Evolutionary conservation across 2,797 vertebrate genomes (phyloP), one percentile per base, ranked within the genome.

Genomic region (Antrozous pallidus): DNA sequence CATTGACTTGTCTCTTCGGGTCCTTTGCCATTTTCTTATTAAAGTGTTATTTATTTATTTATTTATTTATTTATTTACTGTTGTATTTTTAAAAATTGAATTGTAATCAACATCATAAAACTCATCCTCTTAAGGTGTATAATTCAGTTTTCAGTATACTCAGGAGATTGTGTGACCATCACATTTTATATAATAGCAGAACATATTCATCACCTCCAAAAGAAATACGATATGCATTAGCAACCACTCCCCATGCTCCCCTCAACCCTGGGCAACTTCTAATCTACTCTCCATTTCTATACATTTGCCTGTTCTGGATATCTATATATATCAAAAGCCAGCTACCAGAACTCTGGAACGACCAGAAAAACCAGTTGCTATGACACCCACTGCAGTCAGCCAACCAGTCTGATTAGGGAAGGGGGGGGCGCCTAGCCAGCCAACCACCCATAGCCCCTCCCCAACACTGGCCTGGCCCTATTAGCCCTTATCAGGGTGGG

Each of bases 1-100:
- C 6, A 17, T 14, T 84, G 88, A 73, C 47, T 83, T 45, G 65
- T 75, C 56, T 61, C 28, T 87, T 85, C 33, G 24, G 67, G 36
- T n/a, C 13, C 75, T 56, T 80, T 77, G 17, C 11, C 38, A 49
- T 75, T 93, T 93, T 88, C 67, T 49, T 20, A 24, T 80, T 88
- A 61, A 33, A 80, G 70, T 47, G 16, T 36, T n/a, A n/a, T n/a
- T n/a, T n/a, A n/a, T 85, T 74, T 47, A 1, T 61, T n/a, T 40
- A 17, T 84, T 74, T 45, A 42, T 42, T 2, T 42, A 42, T 58
- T 36, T 24, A 40, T 88, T 70, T 49, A 74, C 42, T 54, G 22
- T 56, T 79, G 58, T 40, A 63, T 73, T 85, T 73, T 85, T 24
- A 16, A 79, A 90, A 63, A 56, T 69, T 54, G 81, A 88, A 14